Evolutionary conservation across 2,797 vertebrate species (phyloP).

Genomic region (Pipistrellus kuhlii): DNA sequence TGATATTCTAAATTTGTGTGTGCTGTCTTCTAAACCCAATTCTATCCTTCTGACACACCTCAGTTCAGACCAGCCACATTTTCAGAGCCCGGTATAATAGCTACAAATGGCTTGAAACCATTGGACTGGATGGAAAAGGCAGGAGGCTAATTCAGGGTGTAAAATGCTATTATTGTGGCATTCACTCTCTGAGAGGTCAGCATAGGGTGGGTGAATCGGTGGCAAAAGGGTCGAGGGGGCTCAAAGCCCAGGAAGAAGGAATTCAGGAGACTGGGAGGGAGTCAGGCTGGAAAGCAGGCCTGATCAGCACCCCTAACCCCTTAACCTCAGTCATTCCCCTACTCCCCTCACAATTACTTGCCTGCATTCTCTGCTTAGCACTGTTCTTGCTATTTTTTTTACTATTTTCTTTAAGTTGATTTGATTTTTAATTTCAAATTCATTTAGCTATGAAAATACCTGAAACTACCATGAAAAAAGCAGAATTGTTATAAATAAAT

Average conservation of each 20-base stretch:
- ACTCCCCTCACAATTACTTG: no score
- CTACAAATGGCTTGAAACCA: background rate
- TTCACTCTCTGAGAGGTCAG: background rate
- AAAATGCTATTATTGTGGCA: background rate
- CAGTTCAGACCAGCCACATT: background rate
- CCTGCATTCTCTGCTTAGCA: background rate
- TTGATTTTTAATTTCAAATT: background rate
- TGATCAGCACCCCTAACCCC: accelerated
- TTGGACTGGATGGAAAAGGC: background rate
- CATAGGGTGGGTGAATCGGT: background rate
- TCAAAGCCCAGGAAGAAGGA: background rate
- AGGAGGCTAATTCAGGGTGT: background rate
- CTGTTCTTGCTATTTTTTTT: background rate
- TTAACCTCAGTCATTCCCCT: background rate
- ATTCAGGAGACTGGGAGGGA: background rate
- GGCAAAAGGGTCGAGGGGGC: no score
- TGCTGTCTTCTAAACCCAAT: background rate
- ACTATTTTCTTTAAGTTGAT: constrained; percentile 6
- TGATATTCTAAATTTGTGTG: background rate
- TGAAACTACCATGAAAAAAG: background rate
- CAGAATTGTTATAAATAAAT: constrained; percentile 41
- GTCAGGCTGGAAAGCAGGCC: no score
- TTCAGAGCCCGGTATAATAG: background rate
- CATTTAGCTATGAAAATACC: background rate
- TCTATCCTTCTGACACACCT: background rate